Percentiles rank a stretch among this genome's conserved stretches.
Conservation (phyloP, 2,888 invertebrate genomes). For the Amphimallon solstitiale region DNA sequence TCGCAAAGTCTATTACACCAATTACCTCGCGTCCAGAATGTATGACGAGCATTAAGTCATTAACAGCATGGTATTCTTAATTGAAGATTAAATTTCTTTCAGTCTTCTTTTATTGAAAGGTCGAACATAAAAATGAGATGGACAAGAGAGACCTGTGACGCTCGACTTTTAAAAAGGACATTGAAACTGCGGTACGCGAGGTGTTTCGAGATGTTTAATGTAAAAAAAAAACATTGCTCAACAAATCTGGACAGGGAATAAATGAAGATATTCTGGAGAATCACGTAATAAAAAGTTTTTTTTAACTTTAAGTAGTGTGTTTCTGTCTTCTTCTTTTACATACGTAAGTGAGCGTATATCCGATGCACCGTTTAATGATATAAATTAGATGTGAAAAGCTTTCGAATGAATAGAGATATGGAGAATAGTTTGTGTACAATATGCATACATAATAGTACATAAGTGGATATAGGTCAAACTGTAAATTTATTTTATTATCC, state of each 20-base stretch:
- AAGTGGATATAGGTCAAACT: not conserved
- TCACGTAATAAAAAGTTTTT: slow-evolving; percentile 29
- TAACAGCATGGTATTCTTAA: slow-evolving; percentile 11
- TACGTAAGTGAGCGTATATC: not conserved
- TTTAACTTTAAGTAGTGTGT: not conserved
- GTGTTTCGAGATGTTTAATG: too few relatives aligned
- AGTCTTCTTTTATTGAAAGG: not conserved
- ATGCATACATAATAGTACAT: not conserved
- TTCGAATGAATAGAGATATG: slow-evolving; percentile 1
- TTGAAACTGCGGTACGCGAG: not conserved
- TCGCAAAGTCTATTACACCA: slow-evolving; percentile 3
- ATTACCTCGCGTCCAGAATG: not conserved
- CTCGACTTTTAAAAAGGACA: not conserved
- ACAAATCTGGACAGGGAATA: slow-evolving; percentile 4
- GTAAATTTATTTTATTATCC: slow-evolving; percentile 4
- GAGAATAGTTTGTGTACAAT: slow-evolving; percentile 3
- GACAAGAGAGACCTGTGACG: too few relatives aligned
- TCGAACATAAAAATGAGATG: not conserved
- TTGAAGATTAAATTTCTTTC: slow-evolving; percentile 13
- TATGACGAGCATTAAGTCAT: slow-evolving; percentile 12
- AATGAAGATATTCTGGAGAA: slow-evolving; percentile 24
- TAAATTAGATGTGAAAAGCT: slow-evolving; percentile 7
- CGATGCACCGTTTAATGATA: slow-evolving; percentile 9
- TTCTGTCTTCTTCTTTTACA: not conserved
- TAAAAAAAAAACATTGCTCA: not conserved